phyloP scores from a whole-genome alignment of 2,797 vertebrate genomes.

The Thaleichthys pacificus region DNA sequence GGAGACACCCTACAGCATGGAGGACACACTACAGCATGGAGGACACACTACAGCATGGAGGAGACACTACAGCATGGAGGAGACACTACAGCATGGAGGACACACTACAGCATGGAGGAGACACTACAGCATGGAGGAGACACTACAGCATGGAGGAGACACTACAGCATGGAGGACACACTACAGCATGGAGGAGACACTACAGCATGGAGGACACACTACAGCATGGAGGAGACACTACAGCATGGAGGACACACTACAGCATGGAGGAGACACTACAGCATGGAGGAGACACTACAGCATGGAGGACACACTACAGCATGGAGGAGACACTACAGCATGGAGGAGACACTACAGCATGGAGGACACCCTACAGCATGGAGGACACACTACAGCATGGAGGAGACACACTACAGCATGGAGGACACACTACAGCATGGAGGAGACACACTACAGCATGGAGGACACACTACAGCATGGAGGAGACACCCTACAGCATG shows the following conservation, averaged over 20 bases:
- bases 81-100: too few relatives aligned
- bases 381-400: constrained; percentile 63
- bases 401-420: too few relatives aligned
- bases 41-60: constrained; percentile 37
- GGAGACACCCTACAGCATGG: constrained; percentile 63
- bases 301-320: constrained; percentile 24
- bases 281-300: too few relatives aligned
- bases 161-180: too few relatives aligned
- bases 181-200: constrained; percentile 50
- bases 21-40: too few relatives aligned
- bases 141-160: too few relatives aligned
- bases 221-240: constrained; percentile 53
- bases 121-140: constrained; percentile 51
- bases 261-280: constrained; percentile 54
- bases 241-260: background rate
- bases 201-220: too few relatives aligned
- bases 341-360: too few relatives aligned
- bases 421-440: constrained; percentile 33
- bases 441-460: constrained; percentile 64
- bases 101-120: constrained; percentile 41
- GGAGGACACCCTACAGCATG: constrained; percentile 29
- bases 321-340: constrained; percentile 53
- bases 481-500: constrained; percentile 30
- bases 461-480: too few relatives aligned
- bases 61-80: too few relatives aligned